Conservation (phyloP, 2,797 vertebrate species). For the Sebastes jordani region DNA sequence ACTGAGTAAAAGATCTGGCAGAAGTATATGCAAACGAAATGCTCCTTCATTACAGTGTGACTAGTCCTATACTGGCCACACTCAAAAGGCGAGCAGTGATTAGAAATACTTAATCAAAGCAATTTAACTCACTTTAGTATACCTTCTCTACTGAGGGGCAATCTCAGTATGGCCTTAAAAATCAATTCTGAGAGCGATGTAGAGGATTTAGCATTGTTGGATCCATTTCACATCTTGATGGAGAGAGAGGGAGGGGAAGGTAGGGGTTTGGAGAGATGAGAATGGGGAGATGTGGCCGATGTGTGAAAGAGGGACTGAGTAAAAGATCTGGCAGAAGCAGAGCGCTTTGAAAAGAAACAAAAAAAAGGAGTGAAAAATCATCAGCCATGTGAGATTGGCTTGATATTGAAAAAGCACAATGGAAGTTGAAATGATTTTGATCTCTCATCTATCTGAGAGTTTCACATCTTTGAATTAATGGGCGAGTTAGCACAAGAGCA, state of each 20-base stretch:
- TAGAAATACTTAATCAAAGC: slow-evolving; percentile 3
- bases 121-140: slow-evolving; percentile 13
- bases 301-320: background rate
- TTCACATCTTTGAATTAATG: slow-evolving; percentile 25
- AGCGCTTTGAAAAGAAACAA: background rate
- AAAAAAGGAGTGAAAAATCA: background rate
- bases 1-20: no score
- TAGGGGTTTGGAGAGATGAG: background rate
- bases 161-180: slow-evolving; percentile 23
- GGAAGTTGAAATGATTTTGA: slow-evolving; percentile 13
- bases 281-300: background rate
- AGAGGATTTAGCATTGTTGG: slow-evolving; percentile 4
- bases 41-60: no score
- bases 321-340: background rate
- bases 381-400: slow-evolving; percentile 6
- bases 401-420: slow-evolving; percentile 7
- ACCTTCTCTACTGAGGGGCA: background rate
- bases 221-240: slow-evolving; percentile 21
- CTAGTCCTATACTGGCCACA: no score
- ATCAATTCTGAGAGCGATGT: slow-evolving; percentile 37
- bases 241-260: background rate
- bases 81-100: background rate
- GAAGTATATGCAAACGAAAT: no score
- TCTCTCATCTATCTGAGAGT: slow-evolving; percentile 35
- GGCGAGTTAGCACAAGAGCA: background rate